Evolutionary conservation across 2,113 vertebrate genomes (phyloP), one percentile per base, ranked within the genome.

Genomic region (Indicator maculatus): DNA sequence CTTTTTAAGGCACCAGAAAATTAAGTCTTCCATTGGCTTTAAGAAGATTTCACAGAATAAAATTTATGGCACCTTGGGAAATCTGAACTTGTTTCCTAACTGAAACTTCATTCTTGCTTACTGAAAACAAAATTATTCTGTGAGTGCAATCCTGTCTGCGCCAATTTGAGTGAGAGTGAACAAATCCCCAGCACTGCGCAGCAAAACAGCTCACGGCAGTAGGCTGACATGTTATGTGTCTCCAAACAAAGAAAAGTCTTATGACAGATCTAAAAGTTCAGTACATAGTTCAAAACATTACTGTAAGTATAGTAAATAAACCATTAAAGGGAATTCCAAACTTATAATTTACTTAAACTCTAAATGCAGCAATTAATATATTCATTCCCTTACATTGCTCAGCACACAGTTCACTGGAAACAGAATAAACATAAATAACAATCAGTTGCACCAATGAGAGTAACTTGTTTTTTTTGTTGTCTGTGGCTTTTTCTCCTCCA

Each of bases 231-330:
- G 80, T 76, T 93, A 16, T 61, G 77, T 81, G 61, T 90, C 91
- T 83, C 92, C 80, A 85, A 83, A 94, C 92, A 77, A 94, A 88
- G 77, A 72, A 86, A 88, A 86, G 61, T 93, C 91, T 94, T 86
- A 73, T 93, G 95, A 93, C 65, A 87, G 79, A 66, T 80, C 65
- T 88, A 60, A 80, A 96, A 74, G 76, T 84, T 85, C 78, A 88
- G 65, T 80, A 76, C 55, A 72, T 39, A 74, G 78, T 83, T 90
- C 83, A 95, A 89, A 95, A 94, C 73, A 86, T 59, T 74, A 61
- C 44, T 77, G 31, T 61, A 92, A 80, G 59, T 74, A 82, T 72
- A 82, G 75, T 74, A 95, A 96, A 95, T 83, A 93, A 93, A 16
- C 30, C 73, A 78, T 71, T 90, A 87, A 91, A 95, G 82, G 69